Evolutionary conservation across 2,888 invertebrate species (phyloP).

Genomic region (Zaprionus lineosus): DNA sequence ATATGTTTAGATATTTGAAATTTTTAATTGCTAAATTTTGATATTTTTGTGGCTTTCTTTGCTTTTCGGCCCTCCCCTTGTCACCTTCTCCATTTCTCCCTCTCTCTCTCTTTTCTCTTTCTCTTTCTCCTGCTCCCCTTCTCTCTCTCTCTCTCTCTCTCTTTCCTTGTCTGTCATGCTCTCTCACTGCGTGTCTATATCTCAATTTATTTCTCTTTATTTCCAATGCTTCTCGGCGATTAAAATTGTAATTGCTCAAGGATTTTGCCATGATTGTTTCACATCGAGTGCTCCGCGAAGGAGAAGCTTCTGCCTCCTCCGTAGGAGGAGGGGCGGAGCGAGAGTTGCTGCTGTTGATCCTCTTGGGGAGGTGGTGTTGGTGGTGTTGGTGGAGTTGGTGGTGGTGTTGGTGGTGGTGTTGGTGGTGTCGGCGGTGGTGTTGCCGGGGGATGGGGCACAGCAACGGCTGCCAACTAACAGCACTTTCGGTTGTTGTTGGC

Average conservation of each 20-base stretch:
- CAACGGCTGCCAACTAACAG: constrained; percentile 69
- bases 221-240: constrained; percentile 57
- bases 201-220: constrained; percentile 25
- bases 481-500: constrained; percentile 87
- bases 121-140: constrained; percentile 30
- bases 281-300: constrained; percentile 28
- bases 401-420: constrained; percentile 13
- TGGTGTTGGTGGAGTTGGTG: constrained; percentile 18
- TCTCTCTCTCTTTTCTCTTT: constrained; percentile 21
- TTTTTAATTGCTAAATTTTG: constrained; percentile 62
- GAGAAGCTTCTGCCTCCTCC: constrained; percentile 7
- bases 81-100: constrained; percentile 30
- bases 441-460: constrained; percentile 4
- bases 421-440: neutral
- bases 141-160: constrained; percentile 13
- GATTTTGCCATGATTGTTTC: constrained; percentile 68
- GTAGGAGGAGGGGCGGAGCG: constrained; percentile 13
- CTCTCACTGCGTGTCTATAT: constrained; percentile 24
- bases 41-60: constrained; percentile 60
- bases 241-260: constrained; percentile 68
- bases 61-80: constrained; percentile 16
- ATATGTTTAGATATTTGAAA: constrained; percentile 41
- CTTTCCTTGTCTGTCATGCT: constrained; percentile 29
- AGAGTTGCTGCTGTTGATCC: constrained; percentile 2
- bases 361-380: too few species aligned